A percentile compares a stretch with the other conserved stretches of the same genome.
These are phyloP conservation scores for Cotesia vestalis DNA, from an alignment of 1,140 invertebrate species.

Conservation along the genomic window DNA sequence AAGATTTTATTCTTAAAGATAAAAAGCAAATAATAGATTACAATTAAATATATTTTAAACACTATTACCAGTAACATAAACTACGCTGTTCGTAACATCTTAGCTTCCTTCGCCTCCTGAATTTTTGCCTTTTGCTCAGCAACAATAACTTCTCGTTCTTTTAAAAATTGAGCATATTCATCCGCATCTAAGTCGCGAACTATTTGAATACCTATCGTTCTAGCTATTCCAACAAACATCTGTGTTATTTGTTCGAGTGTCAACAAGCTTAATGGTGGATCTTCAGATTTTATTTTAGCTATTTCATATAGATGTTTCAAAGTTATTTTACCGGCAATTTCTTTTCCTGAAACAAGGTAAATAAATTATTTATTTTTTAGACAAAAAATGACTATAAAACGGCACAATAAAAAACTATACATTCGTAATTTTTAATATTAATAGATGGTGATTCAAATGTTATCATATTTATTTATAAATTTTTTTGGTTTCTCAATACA, in stretches of 20 bases:
- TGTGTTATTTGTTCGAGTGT: conserved; percentile 81
- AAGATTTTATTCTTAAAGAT: not conserved
- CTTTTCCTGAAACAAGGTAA: conserved; percentile 69
- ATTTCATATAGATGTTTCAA: conserved; percentile 99
- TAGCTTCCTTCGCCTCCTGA: conserved; percentile 89
- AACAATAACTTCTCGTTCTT: conserved; percentile 78
- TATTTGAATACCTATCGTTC: conserved; percentile 86
- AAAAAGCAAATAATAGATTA: conserved; percentile 34
- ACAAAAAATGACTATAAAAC: too few relatives aligned
- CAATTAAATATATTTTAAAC: conserved; percentile 34
- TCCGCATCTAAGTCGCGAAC: conserved; percentile 81
- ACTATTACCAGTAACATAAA: conserved; percentile 26
- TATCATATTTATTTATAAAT: not conserved
- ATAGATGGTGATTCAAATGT: conserved; percentile 3
- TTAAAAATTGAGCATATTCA: conserved; percentile 86
- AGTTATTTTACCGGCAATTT: conserved; percentile 90
- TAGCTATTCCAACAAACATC: conserved; percentile 79
- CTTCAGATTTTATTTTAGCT: conserved; percentile 90
- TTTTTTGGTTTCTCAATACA: not conserved
- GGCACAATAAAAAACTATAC: too few relatives aligned
- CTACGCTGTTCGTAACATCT: conserved; percentile 82
- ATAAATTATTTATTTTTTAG: not conserved
- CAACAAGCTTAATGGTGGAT: conserved; percentile 77
- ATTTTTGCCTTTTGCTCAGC: conserved; percentile 80
- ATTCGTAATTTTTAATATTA: not conserved